Percentiles rank a stretch among this genome's conserved stretches.
These are phyloP conservation scores for Aleiodes testaceus DNA, from an alignment of 2,888 invertebrate genomes.

Conservation along the genomic window DNA sequence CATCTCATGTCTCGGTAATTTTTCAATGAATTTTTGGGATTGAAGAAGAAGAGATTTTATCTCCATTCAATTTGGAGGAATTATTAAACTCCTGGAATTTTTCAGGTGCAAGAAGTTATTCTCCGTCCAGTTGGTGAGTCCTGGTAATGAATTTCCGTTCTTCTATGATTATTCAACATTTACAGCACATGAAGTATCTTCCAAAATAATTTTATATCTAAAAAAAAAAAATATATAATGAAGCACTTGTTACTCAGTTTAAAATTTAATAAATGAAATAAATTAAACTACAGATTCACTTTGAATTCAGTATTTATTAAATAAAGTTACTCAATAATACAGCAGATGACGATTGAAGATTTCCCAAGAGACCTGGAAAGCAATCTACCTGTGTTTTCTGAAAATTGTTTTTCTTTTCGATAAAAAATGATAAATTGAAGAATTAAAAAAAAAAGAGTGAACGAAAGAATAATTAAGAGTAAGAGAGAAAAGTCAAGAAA, in stretches of 20 bases:
- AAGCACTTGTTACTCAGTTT: not conserved
- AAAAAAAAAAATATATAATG: not conserved
- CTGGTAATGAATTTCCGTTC: slow-evolving; percentile 53
- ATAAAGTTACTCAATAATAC: slow-evolving; percentile 11
- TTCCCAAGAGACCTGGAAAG: slow-evolving; percentile 24
- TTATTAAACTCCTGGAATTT: slow-evolving; percentile 14
- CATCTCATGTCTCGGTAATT: slow-evolving; percentile 76
- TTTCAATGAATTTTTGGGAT: not conserved
- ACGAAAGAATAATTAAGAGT: slow-evolving; percentile 3
- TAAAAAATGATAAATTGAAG: slow-evolving; percentile 2
- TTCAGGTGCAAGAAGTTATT: slow-evolving; percentile 62
- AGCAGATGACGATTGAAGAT: slow-evolving; percentile 3
- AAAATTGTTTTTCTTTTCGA: too few species aligned
- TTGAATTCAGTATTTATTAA: slow-evolving; percentile 1
- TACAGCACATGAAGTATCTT: not conserved
- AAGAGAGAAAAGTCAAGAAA: not conserved
- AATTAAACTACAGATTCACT: not conserved
- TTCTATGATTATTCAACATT: too few species aligned
- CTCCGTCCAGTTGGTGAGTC: slow-evolving; percentile 63
- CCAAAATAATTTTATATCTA: not conserved
- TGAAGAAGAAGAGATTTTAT: too few species aligned
- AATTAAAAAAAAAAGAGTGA: not conserved
- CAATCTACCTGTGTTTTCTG: slow-evolving; percentile 25
- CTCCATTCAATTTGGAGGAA: too few species aligned
- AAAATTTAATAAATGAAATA: not conserved